Evolutionary conservation across 1,140 invertebrate genomes (phyloP).

Genomic region (Pteromalus puparum): DNA sequence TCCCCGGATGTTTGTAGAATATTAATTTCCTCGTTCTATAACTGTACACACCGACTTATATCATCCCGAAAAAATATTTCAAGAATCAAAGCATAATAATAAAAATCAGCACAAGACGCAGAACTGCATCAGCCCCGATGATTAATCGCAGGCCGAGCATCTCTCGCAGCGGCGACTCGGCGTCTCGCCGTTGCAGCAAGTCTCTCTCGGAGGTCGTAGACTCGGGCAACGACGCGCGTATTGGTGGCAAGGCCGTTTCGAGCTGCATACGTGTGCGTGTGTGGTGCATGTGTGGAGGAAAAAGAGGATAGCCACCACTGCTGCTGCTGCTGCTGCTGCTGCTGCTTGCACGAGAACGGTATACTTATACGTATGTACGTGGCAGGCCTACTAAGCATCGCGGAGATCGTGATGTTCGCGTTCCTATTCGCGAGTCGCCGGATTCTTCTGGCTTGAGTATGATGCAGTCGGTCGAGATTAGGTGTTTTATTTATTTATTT

Average conservation of each 20-base stretch:
- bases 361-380: background rate
- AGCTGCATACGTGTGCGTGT: background rate
- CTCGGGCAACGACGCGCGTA: slow-evolving; percentile 14
- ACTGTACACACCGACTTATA: no score
- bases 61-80: no score
- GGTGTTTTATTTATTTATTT: no score
- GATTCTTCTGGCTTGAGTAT: background rate
- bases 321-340: no score
- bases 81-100: background rate
- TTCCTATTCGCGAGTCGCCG: background rate
- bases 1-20: background rate
- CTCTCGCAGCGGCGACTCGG: background rate
- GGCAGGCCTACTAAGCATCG: background rate
- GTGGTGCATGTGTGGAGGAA: background rate
- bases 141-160: slow-evolving; percentile 26
- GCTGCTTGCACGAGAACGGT: background rate
- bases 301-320: background rate
- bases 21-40: background rate
- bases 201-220: slow-evolving; percentile 39
- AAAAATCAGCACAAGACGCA: no score
- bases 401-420: background rate
- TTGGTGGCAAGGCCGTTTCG: slow-evolving; percentile 52
- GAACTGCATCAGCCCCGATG: background rate
- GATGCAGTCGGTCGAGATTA: background rate
- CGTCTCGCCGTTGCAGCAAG: background rate